phyloP scores from a whole-genome alignment of 2,113 vertebrate genomes.

The Prunella fulvescens region DNA sequence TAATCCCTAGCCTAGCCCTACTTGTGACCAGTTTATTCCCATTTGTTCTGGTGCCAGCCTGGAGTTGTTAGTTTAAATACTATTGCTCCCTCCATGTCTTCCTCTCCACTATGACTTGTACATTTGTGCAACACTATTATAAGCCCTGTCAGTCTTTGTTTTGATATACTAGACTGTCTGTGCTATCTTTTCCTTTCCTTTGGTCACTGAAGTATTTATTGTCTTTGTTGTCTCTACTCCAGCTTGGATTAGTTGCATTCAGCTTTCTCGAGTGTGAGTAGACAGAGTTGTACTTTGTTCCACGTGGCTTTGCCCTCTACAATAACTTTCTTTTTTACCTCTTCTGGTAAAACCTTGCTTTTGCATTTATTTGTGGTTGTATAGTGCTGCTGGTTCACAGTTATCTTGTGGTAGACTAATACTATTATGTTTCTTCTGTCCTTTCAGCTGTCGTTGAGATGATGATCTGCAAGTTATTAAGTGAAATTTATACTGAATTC shows the following conservation, averaged over 20 bases:
- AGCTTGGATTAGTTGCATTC: neutral
- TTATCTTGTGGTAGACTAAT: neutral
- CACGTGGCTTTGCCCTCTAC: neutral
- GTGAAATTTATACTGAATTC: neutral
- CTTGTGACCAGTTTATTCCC: slow-evolving; percentile 58
- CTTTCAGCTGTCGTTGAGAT: neutral
- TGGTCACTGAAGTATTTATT: neutral
- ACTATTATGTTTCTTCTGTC: neutral
- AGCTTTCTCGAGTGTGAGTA: neutral
- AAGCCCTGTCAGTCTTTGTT: neutral
- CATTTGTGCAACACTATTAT: neutral
- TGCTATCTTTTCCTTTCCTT: neutral
- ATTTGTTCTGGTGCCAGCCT: slow-evolving; percentile 50
- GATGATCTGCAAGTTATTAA: neutral
- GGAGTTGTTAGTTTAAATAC: neutral
- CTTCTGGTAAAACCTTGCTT: neutral
- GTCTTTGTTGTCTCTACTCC: neutral
- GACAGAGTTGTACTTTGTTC: neutral
- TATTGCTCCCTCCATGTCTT: neutral
- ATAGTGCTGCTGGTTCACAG: neutral
- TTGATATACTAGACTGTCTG: neutral
- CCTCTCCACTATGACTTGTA: neutral
- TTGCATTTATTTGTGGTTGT: neutral
- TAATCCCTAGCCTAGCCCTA: slow-evolving; percentile 54
- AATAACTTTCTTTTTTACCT: neutral